Percentiles rank a stretch among this genome's conserved stretches.
These are phyloP conservation scores for Cirrhinus mrigala DNA, from an alignment of 2,797 vertebrate species.

Conservation along the genomic window DNA sequence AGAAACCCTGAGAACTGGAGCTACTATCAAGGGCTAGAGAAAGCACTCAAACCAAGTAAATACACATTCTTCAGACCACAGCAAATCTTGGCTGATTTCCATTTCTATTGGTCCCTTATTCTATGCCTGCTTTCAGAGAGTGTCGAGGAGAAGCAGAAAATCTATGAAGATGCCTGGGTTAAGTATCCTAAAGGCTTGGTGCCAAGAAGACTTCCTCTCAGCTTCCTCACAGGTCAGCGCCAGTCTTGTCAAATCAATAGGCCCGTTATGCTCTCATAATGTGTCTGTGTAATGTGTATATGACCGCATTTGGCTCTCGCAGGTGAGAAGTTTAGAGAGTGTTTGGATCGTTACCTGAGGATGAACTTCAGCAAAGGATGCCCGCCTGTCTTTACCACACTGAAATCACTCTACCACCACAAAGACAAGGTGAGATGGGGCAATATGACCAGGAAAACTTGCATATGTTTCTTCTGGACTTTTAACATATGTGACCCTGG, in stretches of 20 bases:
- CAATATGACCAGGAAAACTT: not conserved
- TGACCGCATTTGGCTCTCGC: constrained; percentile 20
- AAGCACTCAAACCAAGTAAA: constrained; percentile 91
- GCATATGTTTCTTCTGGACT: not conserved
- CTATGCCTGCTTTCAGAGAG: constrained; percentile 75
- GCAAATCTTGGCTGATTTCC: not conserved
- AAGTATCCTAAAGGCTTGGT: constrained; percentile 95
- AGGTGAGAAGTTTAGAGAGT: constrained; percentile 96
- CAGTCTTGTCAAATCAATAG: constrained; percentile 18
- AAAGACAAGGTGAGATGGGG: constrained; percentile 90
- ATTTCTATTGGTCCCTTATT: constrained; percentile 4
- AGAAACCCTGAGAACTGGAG: constrained; percentile 98
- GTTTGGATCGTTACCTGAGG: constrained; percentile 95
- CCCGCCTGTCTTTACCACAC: constrained; percentile 96
- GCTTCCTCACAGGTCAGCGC: constrained; percentile 88
- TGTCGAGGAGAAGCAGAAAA: constrained; percentile 90
- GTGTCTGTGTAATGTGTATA: not conserved
- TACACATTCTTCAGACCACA: not conserved
- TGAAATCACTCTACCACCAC: constrained; percentile 93
- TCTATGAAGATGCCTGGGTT: constrained; percentile 95
- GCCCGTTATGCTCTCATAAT: not conserved
- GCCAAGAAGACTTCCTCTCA: constrained; percentile 93
- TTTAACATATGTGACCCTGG: too few relatives aligned
- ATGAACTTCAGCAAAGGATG: constrained; percentile 99
- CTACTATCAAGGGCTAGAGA: constrained; percentile 95